Percentiles rank a stretch among this genome's conserved stretches.
Evolutionary conservation across 2,113 vertebrate genomes (phyloP).

Genomic region (Neomonachus schauinslandi): DNA sequence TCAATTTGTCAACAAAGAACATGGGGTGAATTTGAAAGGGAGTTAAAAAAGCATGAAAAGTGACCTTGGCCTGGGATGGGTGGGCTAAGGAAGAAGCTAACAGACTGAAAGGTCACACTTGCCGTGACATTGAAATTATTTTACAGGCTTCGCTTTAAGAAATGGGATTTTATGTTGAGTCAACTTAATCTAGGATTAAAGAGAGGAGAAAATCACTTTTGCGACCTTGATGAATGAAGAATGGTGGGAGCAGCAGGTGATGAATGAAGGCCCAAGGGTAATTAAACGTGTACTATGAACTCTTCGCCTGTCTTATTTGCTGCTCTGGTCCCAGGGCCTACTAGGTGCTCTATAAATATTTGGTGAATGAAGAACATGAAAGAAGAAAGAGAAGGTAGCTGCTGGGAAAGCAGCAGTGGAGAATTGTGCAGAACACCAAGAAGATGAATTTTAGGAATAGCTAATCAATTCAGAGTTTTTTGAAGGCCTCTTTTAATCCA

Average conservation of each 20-base stretch:
- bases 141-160: not conserved
- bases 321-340: not conserved
- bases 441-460: not conserved
- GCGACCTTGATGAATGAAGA: not conserved
- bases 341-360: not conserved
- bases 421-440: not conserved
- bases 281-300: not conserved
- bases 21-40: not conserved
- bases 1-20: not conserved
- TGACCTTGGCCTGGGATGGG: not conserved
- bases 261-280: not conserved
- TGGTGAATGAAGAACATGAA: not conserved
- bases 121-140: not conserved
- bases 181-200: not conserved
- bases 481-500: not conserved
- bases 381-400: not conserved
- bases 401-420: not conserved
- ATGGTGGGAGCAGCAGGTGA: not conserved
- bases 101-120: not conserved
- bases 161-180: not conserved
- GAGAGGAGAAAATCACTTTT: not conserved
- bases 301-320: not conserved
- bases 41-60: not conserved
- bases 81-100: not conserved
- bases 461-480: not conserved